A percentile compares a stretch with the other conserved stretches of the same genome.
Conservation (phyloP, 1,140 invertebrate species). For the Drosophila watanabei region DNA sequence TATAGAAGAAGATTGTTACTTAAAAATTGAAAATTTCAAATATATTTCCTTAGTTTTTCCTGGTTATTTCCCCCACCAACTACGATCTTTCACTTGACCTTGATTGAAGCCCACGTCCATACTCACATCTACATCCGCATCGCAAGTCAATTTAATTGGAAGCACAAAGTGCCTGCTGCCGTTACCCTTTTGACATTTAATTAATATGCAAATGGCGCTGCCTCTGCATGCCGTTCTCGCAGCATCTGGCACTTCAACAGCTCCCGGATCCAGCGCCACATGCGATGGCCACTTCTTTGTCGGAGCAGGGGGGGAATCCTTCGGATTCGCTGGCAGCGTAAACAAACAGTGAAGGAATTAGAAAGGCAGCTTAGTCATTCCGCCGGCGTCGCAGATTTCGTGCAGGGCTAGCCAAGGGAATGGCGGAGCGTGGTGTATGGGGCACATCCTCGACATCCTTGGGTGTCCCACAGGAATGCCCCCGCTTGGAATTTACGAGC, state of each 20-base stretch:
- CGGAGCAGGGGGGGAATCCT: background rate
- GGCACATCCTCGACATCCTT: constrained; percentile 34
- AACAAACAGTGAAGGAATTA: constrained; percentile 61
- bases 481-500: constrained; percentile 75
- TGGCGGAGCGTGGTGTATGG: constrained; percentile 3
- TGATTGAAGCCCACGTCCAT: constrained; percentile 19
- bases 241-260: constrained; percentile 32
- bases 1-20: background rate
- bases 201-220: constrained; percentile 76
- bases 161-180: constrained; percentile 46
- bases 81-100: constrained; percentile 1
- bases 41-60: background rate
- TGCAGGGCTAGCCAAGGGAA: constrained; percentile 53
- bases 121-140: background rate
- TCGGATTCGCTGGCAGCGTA: constrained; percentile 30
- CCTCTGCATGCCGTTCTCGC: constrained; percentile 32
- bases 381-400: constrained; percentile 71
- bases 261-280: constrained; percentile 21
- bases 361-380: constrained; percentile 78
- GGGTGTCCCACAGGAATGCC: constrained; percentile 70
- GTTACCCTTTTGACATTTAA: constrained; percentile 78
- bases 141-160: constrained; percentile 56
- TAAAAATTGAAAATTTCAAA: background rate
- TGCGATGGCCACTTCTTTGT: constrained; percentile 45
- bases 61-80: background rate